These are phyloP conservation scores for Sitodiplosis mosellana DNA, from an alignment of 1,140 invertebrate species.

Conservation along the genomic window DNA sequence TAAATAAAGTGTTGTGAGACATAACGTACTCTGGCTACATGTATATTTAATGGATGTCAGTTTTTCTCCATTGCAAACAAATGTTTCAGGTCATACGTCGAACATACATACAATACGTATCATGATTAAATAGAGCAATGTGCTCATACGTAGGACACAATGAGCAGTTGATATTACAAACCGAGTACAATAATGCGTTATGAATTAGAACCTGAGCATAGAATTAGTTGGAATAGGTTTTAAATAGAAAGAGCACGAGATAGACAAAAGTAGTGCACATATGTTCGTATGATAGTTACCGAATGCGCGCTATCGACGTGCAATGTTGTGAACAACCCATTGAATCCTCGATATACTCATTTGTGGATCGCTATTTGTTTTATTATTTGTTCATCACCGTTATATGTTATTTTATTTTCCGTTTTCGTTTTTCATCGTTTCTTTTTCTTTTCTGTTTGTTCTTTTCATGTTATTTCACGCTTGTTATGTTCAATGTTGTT, in stretches of 20 bases:
- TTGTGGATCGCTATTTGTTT: constrained; percentile 5
- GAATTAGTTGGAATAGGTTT: too few relatives aligned
- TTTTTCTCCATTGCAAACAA: too few relatives aligned
- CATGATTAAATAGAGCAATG: too few relatives aligned
- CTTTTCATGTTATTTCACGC: constrained; percentile 20
- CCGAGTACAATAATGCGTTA: too few relatives aligned
- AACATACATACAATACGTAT: too few relatives aligned
- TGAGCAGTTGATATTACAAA: neutral
- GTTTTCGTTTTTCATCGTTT: constrained; percentile 6
- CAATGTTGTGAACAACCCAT: neutral
- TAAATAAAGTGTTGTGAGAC: too few relatives aligned
- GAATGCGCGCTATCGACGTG: too few relatives aligned
- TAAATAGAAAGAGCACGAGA: too few relatives aligned
- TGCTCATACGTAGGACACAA: neutral
- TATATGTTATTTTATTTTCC: constrained; percentile 10
- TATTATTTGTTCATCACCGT: constrained; percentile 3
- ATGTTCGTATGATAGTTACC: neutral
- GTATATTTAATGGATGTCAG: too few relatives aligned
- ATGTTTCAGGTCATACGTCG: too few relatives aligned
- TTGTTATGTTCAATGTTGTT: constrained; percentile 12
- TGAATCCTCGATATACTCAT: neutral
- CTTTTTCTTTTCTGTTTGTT: constrained; percentile 13
- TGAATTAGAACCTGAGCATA: too few relatives aligned
- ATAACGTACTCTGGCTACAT: too few relatives aligned
- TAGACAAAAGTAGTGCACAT: neutral